These are phyloP conservation scores for Osmerus eperlanus DNA, from an alignment of 2,113 vertebrate genomes.

Conservation along the genomic window DNA sequence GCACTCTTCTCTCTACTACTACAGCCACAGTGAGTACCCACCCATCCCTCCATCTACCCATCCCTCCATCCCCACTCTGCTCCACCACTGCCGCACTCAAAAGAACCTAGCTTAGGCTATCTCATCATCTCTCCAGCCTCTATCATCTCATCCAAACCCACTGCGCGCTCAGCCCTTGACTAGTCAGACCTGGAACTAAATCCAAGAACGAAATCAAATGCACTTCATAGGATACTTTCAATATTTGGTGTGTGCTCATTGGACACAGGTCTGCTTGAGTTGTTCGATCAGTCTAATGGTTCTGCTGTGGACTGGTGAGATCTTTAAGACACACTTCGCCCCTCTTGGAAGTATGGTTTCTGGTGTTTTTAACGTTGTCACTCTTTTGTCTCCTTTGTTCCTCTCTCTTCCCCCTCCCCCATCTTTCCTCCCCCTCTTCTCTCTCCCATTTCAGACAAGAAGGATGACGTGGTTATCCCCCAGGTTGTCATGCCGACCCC, in stretches of 20 bases:
- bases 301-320: too few species aligned
- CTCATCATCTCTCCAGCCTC: too few species aligned
- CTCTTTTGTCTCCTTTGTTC: background rate
- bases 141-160: too few species aligned
- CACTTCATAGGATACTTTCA: too few species aligned
- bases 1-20: constrained; percentile 28
- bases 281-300: too few species aligned
- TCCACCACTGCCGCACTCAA: constrained; percentile 5
- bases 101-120: too few species aligned
- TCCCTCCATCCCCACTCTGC: constrained; percentile 46
- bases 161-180: too few species aligned
- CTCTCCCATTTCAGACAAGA: constrained; percentile 78
- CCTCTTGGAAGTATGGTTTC: constrained; percentile 32
- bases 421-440: constrained; percentile 61
- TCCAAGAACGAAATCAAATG: too few species aligned
- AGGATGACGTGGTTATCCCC: constrained; percentile 78
- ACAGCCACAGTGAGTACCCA: constrained; percentile 47
- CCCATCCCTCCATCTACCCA: background rate
- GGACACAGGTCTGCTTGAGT: too few species aligned
- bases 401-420: background rate
- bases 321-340: too few species aligned
- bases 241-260: too few species aligned
- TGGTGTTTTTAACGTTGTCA: background rate
- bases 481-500: constrained; percentile 70
- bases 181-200: too few species aligned